Conservation (phyloP, 2,888 invertebrate species). For the Xylota sylvarum region DNA sequence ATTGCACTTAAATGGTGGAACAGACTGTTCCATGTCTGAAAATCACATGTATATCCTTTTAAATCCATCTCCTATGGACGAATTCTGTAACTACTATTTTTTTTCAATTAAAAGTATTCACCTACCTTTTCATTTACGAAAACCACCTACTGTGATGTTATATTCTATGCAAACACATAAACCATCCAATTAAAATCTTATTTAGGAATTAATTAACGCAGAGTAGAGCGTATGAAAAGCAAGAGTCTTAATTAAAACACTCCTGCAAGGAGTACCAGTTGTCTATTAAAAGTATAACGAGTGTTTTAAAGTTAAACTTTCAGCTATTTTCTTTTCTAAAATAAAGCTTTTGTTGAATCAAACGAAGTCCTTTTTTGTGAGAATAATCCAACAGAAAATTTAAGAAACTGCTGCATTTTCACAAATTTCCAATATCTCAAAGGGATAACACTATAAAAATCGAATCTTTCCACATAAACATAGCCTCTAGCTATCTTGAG, state of each 20-base stretch:
- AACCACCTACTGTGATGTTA: neutral
- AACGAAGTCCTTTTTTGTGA: neutral
- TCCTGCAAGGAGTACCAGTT: neutral
- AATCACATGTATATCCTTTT: too few species aligned
- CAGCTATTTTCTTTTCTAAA: too few species aligned
- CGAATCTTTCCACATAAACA: slow-evolving; percentile 2
- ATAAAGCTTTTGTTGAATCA: too few species aligned
- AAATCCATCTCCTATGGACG: too few species aligned
- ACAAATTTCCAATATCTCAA: slow-evolving; percentile 1
- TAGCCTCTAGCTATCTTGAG: neutral
- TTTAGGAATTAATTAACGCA: slow-evolving; percentile 20
- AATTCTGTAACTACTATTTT: neutral
- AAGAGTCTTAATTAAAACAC: slow-evolving; percentile 28
- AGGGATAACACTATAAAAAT: slow-evolving; percentile 10
- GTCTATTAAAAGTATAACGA: neutral
- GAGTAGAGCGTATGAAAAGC: slow-evolving; percentile 2
- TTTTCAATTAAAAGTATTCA: slow-evolving; percentile 23
- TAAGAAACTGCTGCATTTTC: slow-evolving; percentile 10
- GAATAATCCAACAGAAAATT: neutral
- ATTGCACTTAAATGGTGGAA: too few species aligned
- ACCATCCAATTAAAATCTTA: slow-evolving; percentile 36
- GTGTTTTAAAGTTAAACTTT: neutral
- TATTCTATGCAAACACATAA: neutral
- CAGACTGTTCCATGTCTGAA: too few species aligned
- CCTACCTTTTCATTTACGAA: neutral